Base-by-base conservation (phyloP, 2,797 vertebrate species). In the Acanthurus leucopareius region DNA sequence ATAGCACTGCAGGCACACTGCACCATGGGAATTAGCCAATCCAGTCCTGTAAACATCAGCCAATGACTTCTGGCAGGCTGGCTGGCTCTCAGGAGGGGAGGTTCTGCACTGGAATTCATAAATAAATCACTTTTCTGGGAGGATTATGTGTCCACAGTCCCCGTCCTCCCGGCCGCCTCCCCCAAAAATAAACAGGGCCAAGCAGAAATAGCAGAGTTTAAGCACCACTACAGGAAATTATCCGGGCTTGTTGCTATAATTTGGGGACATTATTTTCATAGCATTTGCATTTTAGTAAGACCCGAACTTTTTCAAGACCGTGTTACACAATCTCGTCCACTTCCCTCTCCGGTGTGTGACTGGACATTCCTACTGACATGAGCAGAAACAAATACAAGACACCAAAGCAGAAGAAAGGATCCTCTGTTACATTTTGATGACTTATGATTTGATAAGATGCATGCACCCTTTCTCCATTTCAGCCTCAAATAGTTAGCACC, bases 101-200 rank as follows among this genome's bases (percentile, higher is more conserved):
- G 89, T 92, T 93, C 86, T 90, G 91, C 88, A 61, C 84, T 93
- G 95, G 94, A 95, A 96, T 96, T 95, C 94, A 94, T 94, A 96
- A 95, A 96, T 95, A 95, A 96, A 95, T 96, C 94, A 94, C 93
- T 95, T 96, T 95, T 95, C 92, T 91, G 91, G 93, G 92, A 94
- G 94, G 94, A 95, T 95, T 94, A 93, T 95, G 89, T 95, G 93
- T 95, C 94, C 89, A 87, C 91, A 88, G 91, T 86, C 92, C 91
- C 83, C 67, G 60, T 87, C 84, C 80, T 76, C 88, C 78, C 22
- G 53, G 58, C 83, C 79, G 73, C 76, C 80, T 72, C 80, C 67
- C 88, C 82, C 77, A 68, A 94, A 95, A 95, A 95, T 93, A 96
- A 95, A 96, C 92, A 94, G 82, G 87, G 81, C 88, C 77, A 86